Base-by-base conservation (phyloP, 2,113 vertebrate species). In the Pangasianodon gigas region DNA sequence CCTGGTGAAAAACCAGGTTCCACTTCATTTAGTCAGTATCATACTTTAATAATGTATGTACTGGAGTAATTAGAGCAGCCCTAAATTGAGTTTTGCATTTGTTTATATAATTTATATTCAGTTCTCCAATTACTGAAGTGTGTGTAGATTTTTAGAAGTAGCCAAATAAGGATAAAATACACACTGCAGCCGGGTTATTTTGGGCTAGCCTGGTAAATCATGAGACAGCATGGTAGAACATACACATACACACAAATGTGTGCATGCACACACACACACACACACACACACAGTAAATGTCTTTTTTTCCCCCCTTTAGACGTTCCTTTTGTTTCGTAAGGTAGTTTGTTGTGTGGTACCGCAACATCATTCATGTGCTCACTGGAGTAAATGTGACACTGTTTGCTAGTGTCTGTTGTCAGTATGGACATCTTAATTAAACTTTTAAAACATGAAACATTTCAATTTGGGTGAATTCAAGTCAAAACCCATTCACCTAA, bases 141-240 rank as follows among this genome's bases (percentile, higher is more conserved):
- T 9, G 29, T 56, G n/a, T 4, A 32, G 44, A 85, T 85, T 60
- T 56, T 24, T 21, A 83, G 54, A 58, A 58, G 16, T 18, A 24
- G 80, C 8, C 52, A 83, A 41, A 41, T 84, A 85, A 85, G 26
- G 14, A 85, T 69, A 85, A 80, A 81, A 52, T 81, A 54, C 9
- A 19, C 29, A 32, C 51, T 81, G 48, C 14, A 8, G 52, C n/a
- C 1, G 51, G 80, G 51, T 29, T 58, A 83, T 41, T 58, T 71
- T 71, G 6, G 65, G 46, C 65, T 54, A 6, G 32, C 9, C 32
- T 51, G 46, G 10, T 32, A 86, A 52, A 79, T 62, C 32, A 60
- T 60, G n/a, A 88, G 79, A 41, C 74, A 52, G n/a, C 80, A 82
- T 19, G 29, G 56, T 32, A 82, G 9, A 54, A 82, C 29, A n/a